Evolutionary conservation across 2,797 vertebrate genomes (phyloP).

Genomic region (Takifugu rubripes): DNA sequence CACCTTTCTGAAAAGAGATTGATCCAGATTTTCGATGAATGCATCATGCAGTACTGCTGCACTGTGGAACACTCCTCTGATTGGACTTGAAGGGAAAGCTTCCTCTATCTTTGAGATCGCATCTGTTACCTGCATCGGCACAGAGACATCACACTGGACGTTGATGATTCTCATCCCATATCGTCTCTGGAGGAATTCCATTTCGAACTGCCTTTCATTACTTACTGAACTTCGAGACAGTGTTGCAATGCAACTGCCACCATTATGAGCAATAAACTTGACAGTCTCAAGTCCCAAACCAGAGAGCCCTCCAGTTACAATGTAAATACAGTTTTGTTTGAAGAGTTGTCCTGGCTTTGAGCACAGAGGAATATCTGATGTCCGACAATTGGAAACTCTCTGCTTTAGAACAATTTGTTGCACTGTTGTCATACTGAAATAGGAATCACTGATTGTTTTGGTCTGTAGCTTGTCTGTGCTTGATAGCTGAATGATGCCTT

Average conservation of each 20-base stretch:
- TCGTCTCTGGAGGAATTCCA: conserved; percentile 68
- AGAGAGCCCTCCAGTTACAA: conserved; percentile 84
- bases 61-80: conserved; percentile 87
- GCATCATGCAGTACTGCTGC: conserved; percentile 83
- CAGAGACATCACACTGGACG: conserved; percentile 78
- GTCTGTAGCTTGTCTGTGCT: conserved; percentile 8
- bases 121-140: conserved; percentile 63
- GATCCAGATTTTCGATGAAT: conserved; percentile 72
- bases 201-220: conserved; percentile 66
- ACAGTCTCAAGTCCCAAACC: conserved; percentile 87
- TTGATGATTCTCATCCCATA: conserved; percentile 54
- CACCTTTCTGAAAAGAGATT: conserved; percentile 77
- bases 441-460: conserved; percentile 57
- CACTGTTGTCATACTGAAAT: conserved; percentile 75
- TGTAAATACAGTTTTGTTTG: conserved; percentile 73
- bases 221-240: conserved; percentile 76
- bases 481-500: conserved; percentile 43
- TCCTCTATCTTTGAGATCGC: conserved; percentile 67
- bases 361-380: conserved; percentile 68
- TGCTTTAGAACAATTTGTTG: conserved; percentile 69
- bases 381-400: conserved; percentile 19
- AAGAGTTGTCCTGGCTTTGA: conserved; percentile 65
- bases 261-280: conserved; percentile 79
- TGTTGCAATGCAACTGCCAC: conserved; percentile 78
- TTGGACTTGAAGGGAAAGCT: conserved; percentile 64